Conservation (phyloP, 2,888 invertebrate species). For the Lasioglossum pauxillum region DNA sequence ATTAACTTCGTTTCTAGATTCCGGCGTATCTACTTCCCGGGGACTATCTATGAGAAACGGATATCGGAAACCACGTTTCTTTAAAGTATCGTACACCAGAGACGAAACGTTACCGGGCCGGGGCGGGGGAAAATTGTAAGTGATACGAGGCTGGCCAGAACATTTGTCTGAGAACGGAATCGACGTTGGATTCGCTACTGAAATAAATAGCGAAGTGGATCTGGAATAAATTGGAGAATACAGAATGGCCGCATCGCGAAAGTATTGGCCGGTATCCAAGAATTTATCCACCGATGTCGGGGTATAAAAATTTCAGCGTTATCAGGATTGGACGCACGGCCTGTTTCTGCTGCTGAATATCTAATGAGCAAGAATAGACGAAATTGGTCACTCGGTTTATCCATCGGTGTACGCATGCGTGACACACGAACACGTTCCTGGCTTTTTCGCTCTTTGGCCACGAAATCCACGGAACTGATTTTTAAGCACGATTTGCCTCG, state of each 20-base stretch:
- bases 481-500: neutral
- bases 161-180: constrained; percentile 50
- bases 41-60: constrained; percentile 1
- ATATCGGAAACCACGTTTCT: constrained; percentile 3
- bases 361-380: constrained; percentile 48
- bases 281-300: constrained; percentile 69
- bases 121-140: constrained; percentile 24
- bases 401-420: constrained; percentile 36
- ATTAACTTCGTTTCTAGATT: constrained; percentile 15
- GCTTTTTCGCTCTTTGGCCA: neutral
- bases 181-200: constrained; percentile 46
- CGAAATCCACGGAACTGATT: neutral
- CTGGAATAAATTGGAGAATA: constrained; percentile 63
- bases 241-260: constrained; percentile 36
- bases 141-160: constrained; percentile 32
- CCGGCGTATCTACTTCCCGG: neutral
- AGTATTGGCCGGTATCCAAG: constrained; percentile 68
- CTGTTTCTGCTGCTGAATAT: constrained; percentile 50
- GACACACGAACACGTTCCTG: constrained; percentile 13
- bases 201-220: constrained; percentile 62
- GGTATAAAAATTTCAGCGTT: constrained; percentile 76
- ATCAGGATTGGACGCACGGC: constrained; percentile 58
- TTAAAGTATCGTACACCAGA: constrained; percentile 10
- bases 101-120: constrained; percentile 8
- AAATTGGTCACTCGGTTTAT: constrained; percentile 24